These are phyloP conservation scores for Macrophya annulata DNA, from an alignment of 2,888 invertebrate genomes.

Conservation along the genomic window DNA sequence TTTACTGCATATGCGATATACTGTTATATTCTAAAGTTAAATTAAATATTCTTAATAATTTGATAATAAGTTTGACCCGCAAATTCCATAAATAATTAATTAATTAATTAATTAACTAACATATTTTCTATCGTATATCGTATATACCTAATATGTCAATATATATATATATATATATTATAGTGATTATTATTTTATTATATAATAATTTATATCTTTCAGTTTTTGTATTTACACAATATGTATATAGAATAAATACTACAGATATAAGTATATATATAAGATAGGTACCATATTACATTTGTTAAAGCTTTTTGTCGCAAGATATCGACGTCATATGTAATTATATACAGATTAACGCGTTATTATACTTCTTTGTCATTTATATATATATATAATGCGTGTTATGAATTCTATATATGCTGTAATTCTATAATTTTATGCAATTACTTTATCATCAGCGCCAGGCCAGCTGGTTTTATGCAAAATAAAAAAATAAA, in stretches of 20 bases:
- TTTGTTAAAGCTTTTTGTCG: slow-evolving; percentile 51
- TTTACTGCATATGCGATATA: background rate
- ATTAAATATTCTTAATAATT: background rate
- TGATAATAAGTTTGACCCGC: slow-evolving; percentile 39
- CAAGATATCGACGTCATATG: slow-evolving; percentile 50
- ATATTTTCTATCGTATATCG: slow-evolving; percentile 2
- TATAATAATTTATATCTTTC: slow-evolving; percentile 1
- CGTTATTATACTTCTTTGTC: background rate
- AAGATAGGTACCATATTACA: slow-evolving; percentile 27
- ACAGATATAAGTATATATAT: slow-evolving; percentile 1
- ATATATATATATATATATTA: background rate
- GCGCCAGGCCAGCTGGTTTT: slow-evolving; percentile 55
- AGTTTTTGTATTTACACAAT: slow-evolving; percentile 42
- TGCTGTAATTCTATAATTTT: background rate
- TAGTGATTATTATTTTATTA: slow-evolving; percentile 5
- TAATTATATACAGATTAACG: slow-evolving; percentile 46
- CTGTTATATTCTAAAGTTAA: background rate
- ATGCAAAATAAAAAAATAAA: background rate
- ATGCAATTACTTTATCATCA: background rate
- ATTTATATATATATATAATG: background rate
- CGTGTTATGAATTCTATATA: background rate
- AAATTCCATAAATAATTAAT: slow-evolving; percentile 37
- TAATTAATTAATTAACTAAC: background rate
- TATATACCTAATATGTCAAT: background rate
- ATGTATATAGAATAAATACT: slow-evolving; percentile 47